Conservation (phyloP, 1,140 invertebrate species). For the Ephestia elutella region DNA sequence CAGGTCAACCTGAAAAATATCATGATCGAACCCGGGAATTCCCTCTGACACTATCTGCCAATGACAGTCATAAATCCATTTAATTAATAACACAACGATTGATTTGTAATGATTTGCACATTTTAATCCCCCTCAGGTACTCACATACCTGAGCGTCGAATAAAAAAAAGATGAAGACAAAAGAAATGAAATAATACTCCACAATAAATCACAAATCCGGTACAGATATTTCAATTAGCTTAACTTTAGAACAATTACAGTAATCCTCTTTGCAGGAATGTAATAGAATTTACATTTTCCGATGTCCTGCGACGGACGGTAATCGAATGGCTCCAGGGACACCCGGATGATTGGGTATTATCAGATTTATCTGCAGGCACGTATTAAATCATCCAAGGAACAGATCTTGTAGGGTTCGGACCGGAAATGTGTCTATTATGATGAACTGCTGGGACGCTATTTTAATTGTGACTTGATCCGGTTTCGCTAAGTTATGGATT, state of each 20-base stretch:
- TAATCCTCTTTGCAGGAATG: slow-evolving; percentile 25
- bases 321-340: slow-evolving; percentile 50
- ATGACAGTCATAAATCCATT: no score
- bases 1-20: no score
- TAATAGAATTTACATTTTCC: slow-evolving; percentile 31
- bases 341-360: slow-evolving; percentile 60
- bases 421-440: slow-evolving; percentile 39
- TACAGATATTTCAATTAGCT: not conserved
- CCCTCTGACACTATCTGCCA: no score
- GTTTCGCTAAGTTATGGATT: no score
- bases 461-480: no score
- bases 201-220: no score
- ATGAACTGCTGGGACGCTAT: slow-evolving; percentile 1
- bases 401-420: slow-evolving; percentile 33
- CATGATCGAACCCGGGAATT: no score
- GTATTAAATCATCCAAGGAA: slow-evolving; percentile 54
- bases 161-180: not conserved
- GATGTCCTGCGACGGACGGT: slow-evolving; percentile 25
- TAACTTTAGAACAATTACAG: not conserved
- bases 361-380: slow-evolving; percentile 42
- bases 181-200: no score
- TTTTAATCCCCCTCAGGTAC: no score
- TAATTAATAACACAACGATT: no score
- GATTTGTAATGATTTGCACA: no score
- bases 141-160: no score